Evolutionary conservation across 2,888 invertebrate genomes (phyloP).

Genomic region (Criorhina ranunculi): DNA sequence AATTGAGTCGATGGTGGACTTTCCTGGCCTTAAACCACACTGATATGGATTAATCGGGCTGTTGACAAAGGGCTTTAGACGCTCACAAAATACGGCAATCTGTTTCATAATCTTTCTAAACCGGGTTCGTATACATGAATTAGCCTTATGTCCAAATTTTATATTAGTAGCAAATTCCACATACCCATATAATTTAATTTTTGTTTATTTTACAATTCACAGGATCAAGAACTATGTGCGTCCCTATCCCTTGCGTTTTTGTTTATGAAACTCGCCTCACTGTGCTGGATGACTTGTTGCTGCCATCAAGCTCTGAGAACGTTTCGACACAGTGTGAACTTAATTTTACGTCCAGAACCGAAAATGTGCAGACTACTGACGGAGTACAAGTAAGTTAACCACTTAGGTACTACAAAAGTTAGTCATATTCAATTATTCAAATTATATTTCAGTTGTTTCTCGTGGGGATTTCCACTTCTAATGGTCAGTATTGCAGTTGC

Average conservation of each 20-base stretch:
- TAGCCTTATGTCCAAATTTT: too few relatives aligned
- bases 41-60: too few relatives aligned
- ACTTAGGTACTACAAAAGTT: not conserved
- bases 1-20: too few relatives aligned
- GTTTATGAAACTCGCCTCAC: slow-evolving; percentile 67
- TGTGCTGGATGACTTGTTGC: slow-evolving; percentile 70
- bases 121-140: too few relatives aligned
- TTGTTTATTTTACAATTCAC: not conserved
- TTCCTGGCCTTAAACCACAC: too few relatives aligned
- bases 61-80: too few relatives aligned
- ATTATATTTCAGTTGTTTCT: slow-evolving; percentile 81
- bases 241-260: slow-evolving; percentile 64
- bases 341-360: slow-evolving; percentile 66
- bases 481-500: slow-evolving; percentile 85
- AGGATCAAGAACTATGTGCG: slow-evolving; percentile 64
- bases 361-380: slow-evolving; percentile 65
- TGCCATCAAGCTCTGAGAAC: slow-evolving; percentile 69
- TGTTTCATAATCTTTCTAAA: too few relatives aligned
- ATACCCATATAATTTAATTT: not conserved
- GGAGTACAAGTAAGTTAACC: slow-evolving; percentile 60
- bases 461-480: slow-evolving; percentile 85
- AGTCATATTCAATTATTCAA: not conserved
- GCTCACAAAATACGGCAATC: too few relatives aligned
- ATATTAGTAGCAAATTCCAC: too few relatives aligned
- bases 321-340: slow-evolving; percentile 66